phyloP scores from a whole-genome alignment of 2,888 invertebrate genomes.

The Nephrotoma appendiculata region DNA sequence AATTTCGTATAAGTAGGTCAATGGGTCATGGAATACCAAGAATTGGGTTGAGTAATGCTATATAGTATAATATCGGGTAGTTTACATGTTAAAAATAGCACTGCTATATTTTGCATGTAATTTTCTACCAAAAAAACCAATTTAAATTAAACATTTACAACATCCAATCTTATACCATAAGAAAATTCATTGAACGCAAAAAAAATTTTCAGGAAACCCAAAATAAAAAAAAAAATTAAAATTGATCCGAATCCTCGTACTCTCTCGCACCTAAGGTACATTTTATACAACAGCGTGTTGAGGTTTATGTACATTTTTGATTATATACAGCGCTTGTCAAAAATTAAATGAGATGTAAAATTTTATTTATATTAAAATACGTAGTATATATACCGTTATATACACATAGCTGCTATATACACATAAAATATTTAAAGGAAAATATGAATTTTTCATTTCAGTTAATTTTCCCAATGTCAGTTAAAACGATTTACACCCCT shows the following conservation, averaged over 20 bases:
- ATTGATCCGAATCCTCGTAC: neutral
- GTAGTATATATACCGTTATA: neutral
- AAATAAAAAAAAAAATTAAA: neutral
- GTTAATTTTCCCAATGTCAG: neutral
- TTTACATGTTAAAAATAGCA: neutral
- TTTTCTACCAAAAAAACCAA: neutral
- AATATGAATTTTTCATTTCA: neutral
- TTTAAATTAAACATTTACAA: neutral
- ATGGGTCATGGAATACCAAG: too few relatives aligned
- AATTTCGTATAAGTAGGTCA: too few relatives aligned
- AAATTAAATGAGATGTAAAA: neutral
- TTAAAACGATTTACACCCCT: neutral
- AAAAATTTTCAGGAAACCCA: neutral
- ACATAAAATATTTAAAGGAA: neutral
- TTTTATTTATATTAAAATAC: neutral
- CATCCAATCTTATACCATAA: neutral
- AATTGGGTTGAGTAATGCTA: too few relatives aligned
- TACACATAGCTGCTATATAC: neutral
- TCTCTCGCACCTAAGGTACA: neutral
- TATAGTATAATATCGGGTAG: neutral
- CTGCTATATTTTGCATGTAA: neutral
- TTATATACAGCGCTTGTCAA: neutral
- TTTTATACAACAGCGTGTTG: neutral
- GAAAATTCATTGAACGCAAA: neutral
- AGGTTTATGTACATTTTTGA: neutral